Percentiles rank a stretch among this genome's conserved stretches.
Evolutionary conservation across 2,797 vertebrate genomes (phyloP).

Genomic region (Hypotaenidia okinawae): DNA sequence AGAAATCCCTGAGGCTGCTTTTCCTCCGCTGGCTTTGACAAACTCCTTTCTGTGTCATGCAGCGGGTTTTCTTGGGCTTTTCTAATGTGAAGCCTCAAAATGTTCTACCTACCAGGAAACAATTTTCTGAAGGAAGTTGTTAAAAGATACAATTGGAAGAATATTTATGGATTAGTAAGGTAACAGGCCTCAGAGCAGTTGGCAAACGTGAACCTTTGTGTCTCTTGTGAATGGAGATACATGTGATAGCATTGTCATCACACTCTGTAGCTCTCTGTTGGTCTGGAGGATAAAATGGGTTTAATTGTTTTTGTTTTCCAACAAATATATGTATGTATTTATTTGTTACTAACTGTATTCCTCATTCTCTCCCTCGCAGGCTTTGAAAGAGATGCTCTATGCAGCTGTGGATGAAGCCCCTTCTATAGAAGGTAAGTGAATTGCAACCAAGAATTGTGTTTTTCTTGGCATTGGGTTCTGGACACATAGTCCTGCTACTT

Average conservation of each 20-base stretch:
- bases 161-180: not conserved
- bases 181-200: not conserved
- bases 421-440: slow-evolving; percentile 92
- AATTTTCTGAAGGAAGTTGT: not conserved
- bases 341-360: slow-evolving; percentile 5
- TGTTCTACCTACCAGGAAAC: not conserved
- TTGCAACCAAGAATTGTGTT: not conserved
- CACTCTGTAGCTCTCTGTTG: not conserved
- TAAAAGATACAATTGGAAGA: not conserved
- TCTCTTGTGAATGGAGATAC: not conserved
- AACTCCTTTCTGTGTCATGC: not conserved
- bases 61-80: not conserved
- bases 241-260: not conserved
- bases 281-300: slow-evolving; percentile 37
- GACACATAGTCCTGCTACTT: not conserved
- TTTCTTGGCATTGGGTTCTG: slow-evolving; percentile 18
- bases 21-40: not conserved
- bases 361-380: slow-evolving; percentile 78
- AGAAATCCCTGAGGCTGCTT: slow-evolving; percentile 14
- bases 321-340: not conserved
- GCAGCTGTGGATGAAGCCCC: slow-evolving; percentile 99
- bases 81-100: not conserved
- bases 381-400: slow-evolving; percentile 98
- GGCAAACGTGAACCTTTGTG: not conserved
- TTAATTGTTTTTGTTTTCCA: slow-evolving; percentile 49